A percentile compares a stretch with the other conserved stretches of the same genome.
phyloP scores from a whole-genome alignment of 2,888 invertebrate genomes.

The Drosophila acutilabella region DNA sequence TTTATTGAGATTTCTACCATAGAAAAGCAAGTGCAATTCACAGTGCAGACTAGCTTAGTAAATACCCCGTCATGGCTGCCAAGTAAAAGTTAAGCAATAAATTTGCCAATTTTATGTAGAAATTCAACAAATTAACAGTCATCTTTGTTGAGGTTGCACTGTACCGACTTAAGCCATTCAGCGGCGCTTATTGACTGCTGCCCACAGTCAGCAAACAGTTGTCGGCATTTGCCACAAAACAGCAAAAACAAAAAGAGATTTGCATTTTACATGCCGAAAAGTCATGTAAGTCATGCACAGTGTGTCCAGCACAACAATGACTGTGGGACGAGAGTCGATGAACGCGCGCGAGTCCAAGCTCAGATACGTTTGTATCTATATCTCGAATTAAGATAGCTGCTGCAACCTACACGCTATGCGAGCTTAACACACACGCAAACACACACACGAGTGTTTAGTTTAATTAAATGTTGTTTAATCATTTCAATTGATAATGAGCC shows the following conservation, averaged over 20 bases:
- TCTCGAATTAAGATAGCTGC: constrained; percentile 20
- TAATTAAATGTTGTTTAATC: constrained; percentile 79
- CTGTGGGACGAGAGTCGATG: constrained; percentile 55
- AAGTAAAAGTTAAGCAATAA: too few species aligned
- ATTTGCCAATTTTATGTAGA: background rate
- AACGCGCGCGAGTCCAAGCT: constrained; percentile 40
- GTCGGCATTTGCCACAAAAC: constrained; percentile 42
- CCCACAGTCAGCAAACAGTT: constrained; percentile 40
- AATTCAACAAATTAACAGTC: background rate
- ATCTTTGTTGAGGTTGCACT: constrained; percentile 22
- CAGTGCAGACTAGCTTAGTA: too few species aligned
- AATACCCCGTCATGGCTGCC: too few species aligned
- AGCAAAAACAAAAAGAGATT: constrained; percentile 47
- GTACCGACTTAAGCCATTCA: constrained; percentile 18
- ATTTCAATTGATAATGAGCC: constrained; percentile 69
- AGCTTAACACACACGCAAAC: constrained; percentile 14
- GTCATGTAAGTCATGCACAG: constrained; percentile 67
- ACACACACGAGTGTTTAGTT: constrained; percentile 51
- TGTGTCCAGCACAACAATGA: constrained; percentile 34
- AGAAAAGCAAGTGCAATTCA: too few species aligned
- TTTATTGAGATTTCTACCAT: background rate
- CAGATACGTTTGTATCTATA: constrained; percentile 23
- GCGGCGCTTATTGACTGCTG: constrained; percentile 35
- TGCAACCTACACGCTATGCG: constrained; percentile 39
- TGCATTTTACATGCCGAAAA: constrained; percentile 70